A percentile compares a stretch with the other conserved stretches of the same genome.
Conservation (phyloP, 2,888 invertebrate species). For the Anthophora plumipes region DNA sequence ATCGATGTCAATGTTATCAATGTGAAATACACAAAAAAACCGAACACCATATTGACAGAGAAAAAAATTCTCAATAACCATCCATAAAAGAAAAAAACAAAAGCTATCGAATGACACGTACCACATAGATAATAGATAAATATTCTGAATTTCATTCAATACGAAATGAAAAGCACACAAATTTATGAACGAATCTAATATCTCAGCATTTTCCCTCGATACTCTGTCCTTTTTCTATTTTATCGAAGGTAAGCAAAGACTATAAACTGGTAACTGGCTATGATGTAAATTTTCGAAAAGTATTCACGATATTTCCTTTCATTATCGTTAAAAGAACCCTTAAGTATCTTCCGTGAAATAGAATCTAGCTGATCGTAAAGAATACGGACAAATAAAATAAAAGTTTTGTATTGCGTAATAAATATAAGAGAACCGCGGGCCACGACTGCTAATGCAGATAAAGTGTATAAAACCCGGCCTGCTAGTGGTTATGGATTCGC, state of each 20-base stretch:
- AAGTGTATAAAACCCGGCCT: conserved; percentile 64
- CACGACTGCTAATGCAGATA: conserved; percentile 65
- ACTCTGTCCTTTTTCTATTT: not conserved
- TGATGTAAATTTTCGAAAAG: conserved; percentile 42
- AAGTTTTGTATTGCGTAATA: conserved; percentile 55
- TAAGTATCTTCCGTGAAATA: not conserved
- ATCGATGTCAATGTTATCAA: no score
- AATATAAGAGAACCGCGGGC: conserved; percentile 29
- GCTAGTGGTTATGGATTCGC: conserved; percentile 63
- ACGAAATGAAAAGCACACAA: no score
- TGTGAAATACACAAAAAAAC: no score
- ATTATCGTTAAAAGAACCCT: conserved; percentile 41
- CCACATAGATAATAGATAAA: no score
- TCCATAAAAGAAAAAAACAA: no score
- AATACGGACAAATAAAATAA: conserved; percentile 51
- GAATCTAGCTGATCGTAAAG: conserved; percentile 26
- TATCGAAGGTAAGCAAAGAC: conserved; percentile 8
- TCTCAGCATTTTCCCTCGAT: not conserved
- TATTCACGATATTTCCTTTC: conserved; percentile 6
- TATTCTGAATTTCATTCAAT: no score
- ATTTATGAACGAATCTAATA: no score
- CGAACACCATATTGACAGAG: no score
- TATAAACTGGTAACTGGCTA: not conserved
- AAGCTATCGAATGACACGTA: no score
- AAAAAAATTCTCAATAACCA: no score